phyloP scores from a whole-genome alignment of 1,140 invertebrate genomes.

The Drosophila pachea region DNA sequence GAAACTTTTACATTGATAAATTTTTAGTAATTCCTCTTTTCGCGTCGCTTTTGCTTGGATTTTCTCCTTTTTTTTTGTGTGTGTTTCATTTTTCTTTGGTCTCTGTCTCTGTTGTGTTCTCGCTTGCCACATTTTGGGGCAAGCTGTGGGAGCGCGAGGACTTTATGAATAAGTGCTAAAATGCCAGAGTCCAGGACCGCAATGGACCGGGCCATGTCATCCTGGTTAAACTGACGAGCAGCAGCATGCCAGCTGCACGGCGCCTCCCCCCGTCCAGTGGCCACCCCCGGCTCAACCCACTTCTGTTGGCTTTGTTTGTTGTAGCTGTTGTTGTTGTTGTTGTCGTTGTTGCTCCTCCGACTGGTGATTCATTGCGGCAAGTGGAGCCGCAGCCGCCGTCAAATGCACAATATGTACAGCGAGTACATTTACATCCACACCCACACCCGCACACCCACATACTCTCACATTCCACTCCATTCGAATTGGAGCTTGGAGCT shows the following conservation, averaged over 20 bases:
- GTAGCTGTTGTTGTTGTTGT: conserved; percentile 46
- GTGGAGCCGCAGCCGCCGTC: conserved; percentile 57
- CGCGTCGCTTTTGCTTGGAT: conserved; percentile 33
- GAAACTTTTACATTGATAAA: conserved; percentile 76
- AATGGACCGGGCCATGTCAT: conserved; percentile 78
- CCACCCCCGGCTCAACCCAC: neutral
- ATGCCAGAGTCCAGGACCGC: conserved; percentile 78
- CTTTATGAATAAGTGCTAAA: conserved; percentile 78
- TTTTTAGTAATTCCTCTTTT: conserved; percentile 75
- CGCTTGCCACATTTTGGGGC: conserved; percentile 38
- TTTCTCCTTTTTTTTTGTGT: conserved; percentile 11
- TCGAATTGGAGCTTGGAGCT: conserved; percentile 32
- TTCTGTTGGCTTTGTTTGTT: conserved; percentile 37
- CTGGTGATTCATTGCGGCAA: conserved; percentile 71
- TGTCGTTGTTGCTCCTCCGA: conserved; percentile 32
- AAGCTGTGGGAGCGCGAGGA: conserved; percentile 59
- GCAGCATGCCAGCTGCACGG: conserved; percentile 21
- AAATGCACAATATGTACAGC: conserved; percentile 53
- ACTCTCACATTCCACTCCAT: neutral
- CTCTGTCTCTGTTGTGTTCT: conserved; percentile 19
- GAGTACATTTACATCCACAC: conserved; percentile 11
- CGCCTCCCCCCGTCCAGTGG: neutral
- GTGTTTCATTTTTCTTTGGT: neutral
- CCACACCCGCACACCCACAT: conserved; percentile 27
- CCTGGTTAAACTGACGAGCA: conserved; percentile 78